Percentiles rank a stretch among this genome's conserved stretches.
These are phyloP conservation scores for Vidua chalybeata DNA, from an alignment of 2,113 vertebrate species.

Conservation along the genomic window DNA sequence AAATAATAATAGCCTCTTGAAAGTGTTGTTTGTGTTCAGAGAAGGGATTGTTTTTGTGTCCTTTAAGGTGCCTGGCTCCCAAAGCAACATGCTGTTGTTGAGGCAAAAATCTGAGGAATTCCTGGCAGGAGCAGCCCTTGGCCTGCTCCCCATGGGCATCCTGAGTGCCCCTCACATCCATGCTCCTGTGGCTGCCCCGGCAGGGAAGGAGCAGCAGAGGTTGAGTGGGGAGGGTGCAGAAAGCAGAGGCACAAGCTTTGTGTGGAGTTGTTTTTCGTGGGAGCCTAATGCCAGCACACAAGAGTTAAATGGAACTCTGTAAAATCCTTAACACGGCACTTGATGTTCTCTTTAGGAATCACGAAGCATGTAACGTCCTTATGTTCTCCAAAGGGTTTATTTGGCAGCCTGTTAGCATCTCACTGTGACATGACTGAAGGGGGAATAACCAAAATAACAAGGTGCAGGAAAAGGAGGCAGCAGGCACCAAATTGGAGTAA, in stretches of 20 bases:
- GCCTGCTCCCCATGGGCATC: neutral
- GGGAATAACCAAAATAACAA: slow-evolving; percentile 1
- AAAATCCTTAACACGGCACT: neutral
- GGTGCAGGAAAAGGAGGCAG: neutral
- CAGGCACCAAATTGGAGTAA: neutral
- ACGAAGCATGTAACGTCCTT: slow-evolving; percentile 22
- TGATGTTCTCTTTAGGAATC: slow-evolving; percentile 44
- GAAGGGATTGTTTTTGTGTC: neutral
- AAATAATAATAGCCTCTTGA: neutral
- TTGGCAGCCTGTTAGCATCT: slow-evolving; percentile 34
- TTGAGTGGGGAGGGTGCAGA: slow-evolving; percentile 6
- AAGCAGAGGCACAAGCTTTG: neutral
- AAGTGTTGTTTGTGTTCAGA: neutral
- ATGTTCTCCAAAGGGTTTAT: slow-evolving; percentile 39
- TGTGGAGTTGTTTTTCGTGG: rapidly evolving
- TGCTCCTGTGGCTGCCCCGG: neutral
- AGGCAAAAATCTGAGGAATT: neutral
- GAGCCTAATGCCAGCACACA: neutral
- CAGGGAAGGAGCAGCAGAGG: neutral
- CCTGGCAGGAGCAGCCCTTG: neutral
- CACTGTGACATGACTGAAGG: neutral
- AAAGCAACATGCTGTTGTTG: neutral
- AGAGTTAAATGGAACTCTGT: neutral
- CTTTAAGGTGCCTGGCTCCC: neutral
- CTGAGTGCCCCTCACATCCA: neutral